Percentiles rank a stretch among this genome's conserved stretches.
These are phyloP conservation scores for Andrena trimmerana DNA, from an alignment of 2,888 invertebrate genomes.

Conservation along the genomic window DNA sequence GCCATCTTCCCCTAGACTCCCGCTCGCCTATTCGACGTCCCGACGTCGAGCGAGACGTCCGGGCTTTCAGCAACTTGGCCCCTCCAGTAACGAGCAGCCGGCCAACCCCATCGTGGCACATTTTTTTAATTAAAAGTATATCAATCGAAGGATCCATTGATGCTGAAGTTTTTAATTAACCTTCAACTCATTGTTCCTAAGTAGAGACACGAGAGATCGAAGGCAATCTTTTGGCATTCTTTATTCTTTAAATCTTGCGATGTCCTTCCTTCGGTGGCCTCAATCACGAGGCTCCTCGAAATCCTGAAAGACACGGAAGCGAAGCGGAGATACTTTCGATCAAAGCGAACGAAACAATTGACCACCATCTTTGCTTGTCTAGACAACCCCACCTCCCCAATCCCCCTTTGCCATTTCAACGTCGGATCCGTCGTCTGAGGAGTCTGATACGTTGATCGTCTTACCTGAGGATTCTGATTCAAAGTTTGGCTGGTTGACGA, in stretches of 20 bases:
- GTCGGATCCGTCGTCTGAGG: conserved; percentile 7
- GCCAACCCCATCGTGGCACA: not conserved
- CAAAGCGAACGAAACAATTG: conserved; percentile 56
- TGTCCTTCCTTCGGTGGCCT: not conserved
- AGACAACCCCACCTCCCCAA: conserved; percentile 10
- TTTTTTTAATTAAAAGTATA: conserved; percentile 22
- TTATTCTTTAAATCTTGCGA: not conserved
- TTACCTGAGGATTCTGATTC: conserved; percentile 17
- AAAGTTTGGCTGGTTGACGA: not conserved
- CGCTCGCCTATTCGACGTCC: conserved; percentile 59
- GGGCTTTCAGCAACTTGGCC: conserved; percentile 40
- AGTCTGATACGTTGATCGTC: conserved; percentile 22
- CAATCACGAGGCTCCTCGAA: conserved; percentile 47
- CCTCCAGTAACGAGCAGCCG: conserved; percentile 1
- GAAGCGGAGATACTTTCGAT: conserved; percentile 41
- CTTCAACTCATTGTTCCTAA: conserved; percentile 8
- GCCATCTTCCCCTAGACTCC: conserved; percentile 51
- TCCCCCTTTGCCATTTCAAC: conserved; percentile 17
- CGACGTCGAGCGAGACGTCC: conserved; percentile 52
- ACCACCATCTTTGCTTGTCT: conserved; percentile 50
- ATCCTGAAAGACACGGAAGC: conserved; percentile 25
- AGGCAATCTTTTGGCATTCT: conserved; percentile 10
- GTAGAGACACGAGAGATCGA: conserved; percentile 7
- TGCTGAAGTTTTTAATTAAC: conserved; percentile 31
- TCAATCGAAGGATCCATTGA: conserved; percentile 2